A percentile compares a stretch with the other conserved stretches of the same genome.
Conservation (phyloP, 1,140 invertebrate genomes). For the Drosophila kanapiae region DNA sequence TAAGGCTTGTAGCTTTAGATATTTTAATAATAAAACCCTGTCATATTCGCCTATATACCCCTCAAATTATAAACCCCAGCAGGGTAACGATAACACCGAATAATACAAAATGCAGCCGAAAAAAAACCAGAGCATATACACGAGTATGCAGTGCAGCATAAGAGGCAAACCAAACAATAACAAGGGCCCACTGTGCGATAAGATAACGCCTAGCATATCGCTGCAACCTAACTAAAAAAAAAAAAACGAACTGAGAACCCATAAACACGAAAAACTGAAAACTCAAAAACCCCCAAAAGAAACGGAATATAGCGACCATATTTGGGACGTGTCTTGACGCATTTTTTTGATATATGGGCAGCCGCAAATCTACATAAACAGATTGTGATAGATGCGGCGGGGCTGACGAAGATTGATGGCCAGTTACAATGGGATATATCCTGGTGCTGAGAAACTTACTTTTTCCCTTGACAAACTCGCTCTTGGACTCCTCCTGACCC, state of each 20-base stretch:
- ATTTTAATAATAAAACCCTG: too few species aligned
- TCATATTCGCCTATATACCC: conserved; percentile 4
- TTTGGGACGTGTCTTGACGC: conserved; percentile 54
- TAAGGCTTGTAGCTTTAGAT: too few species aligned
- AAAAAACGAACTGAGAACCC: conserved; percentile 6
- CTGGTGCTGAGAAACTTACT: conserved; percentile 69
- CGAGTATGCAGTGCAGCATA: conserved; percentile 33
- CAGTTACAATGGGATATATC: not conserved
- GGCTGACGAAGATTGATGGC: conserved; percentile 46
- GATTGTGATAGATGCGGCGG: conserved; percentile 67
- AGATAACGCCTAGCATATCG: conserved; percentile 50
- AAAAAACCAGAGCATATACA: conserved; percentile 17
- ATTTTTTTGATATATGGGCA: conserved; percentile 66
- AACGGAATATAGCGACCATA: conserved; percentile 45
- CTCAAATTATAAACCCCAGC: not conserved
- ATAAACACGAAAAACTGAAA: conserved; percentile 13
- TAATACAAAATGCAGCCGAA: conserved; percentile 62
- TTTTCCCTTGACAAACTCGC: conserved; percentile 84
- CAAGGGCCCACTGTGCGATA: conserved; percentile 45
- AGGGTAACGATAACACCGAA: conserved; percentile 42
- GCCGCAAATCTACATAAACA: conserved; percentile 79
- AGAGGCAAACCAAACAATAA: conserved; percentile 48
- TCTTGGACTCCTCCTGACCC: conserved; percentile 61
- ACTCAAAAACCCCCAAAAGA: conserved; percentile 9
- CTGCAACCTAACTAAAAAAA: conserved; percentile 19